These are phyloP conservation scores for Psophia crepitans DNA, from an alignment of 2,113 vertebrate species.

Conservation along the genomic window DNA sequence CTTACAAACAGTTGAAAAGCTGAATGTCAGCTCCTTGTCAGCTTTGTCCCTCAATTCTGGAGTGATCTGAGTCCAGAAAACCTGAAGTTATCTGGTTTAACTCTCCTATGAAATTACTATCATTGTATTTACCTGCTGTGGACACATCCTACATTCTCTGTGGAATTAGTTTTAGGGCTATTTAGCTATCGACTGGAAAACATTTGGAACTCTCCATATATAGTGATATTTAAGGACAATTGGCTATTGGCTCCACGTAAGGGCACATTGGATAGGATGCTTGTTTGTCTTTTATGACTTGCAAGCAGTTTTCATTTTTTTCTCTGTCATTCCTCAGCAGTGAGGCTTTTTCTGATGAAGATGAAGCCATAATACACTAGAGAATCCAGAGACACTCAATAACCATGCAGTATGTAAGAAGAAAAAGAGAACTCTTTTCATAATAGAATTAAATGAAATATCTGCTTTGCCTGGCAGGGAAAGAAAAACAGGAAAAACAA, in stretches of 20 bases:
- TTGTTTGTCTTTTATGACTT: neutral
- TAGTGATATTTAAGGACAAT: neutral
- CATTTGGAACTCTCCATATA: neutral
- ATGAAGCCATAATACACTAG: neutral
- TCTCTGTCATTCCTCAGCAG: neutral
- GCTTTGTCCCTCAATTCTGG: neutral
- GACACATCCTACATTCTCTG: neutral
- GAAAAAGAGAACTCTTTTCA: neutral
- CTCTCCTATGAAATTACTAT: neutral
- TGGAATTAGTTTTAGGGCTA: neutral
- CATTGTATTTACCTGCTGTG: neutral
- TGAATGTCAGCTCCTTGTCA: neutral
- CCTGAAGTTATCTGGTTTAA: neutral
- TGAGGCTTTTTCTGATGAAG: neutral
- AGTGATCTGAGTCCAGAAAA: neutral
- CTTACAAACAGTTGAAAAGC: neutral
- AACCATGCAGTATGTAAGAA: neutral
- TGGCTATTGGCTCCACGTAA: neutral
- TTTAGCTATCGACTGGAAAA: neutral
- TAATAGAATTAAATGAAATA: neutral
- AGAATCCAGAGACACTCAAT: neutral
- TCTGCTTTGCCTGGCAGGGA: neutral
- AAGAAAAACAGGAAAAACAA: neutral
- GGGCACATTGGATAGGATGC: neutral
- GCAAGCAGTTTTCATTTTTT: neutral